Conservation (phyloP, 2,113 vertebrate genomes). For the Dasyornis broadbenti region DNA sequence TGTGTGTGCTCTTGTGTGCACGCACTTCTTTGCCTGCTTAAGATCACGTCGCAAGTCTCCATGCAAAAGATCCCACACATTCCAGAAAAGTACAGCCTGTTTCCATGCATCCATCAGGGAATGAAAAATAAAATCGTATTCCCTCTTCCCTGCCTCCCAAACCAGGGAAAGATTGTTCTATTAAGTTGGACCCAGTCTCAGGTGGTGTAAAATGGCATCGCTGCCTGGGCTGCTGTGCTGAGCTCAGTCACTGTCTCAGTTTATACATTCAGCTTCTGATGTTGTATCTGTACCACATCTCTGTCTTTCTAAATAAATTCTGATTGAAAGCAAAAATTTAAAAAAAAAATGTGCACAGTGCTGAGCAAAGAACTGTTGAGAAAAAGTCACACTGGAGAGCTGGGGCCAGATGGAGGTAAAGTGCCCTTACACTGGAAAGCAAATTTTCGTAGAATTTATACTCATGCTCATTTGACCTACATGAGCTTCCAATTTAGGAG, state of each 20-base stretch:
- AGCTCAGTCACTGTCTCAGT: neutral
- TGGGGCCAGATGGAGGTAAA: neutral
- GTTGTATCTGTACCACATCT: neutral
- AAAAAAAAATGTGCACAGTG: neutral
- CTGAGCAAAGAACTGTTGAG: neutral
- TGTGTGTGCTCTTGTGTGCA: neutral
- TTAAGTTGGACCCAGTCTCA: neutral
- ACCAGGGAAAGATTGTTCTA: neutral
- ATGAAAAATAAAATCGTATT: neutral
- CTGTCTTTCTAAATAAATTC: neutral
- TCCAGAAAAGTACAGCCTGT: conserved; percentile 15
- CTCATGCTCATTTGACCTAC: neutral
- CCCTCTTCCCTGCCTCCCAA: neutral
- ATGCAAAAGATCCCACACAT: neutral
- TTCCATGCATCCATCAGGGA: neutral
- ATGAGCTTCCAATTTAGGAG: neutral
- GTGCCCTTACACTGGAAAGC: neutral
- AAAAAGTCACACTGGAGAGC: neutral
- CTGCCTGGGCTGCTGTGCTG: neutral
- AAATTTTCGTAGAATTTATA: neutral
- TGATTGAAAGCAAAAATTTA: neutral
- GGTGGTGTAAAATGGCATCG: accelerated
- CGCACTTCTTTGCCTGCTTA: neutral
- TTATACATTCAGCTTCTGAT: neutral
- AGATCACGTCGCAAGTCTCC: neutral